Evolutionary conservation across 2,113 vertebrate species (phyloP).

Genomic region (Prionailurus bengalensis): DNA sequence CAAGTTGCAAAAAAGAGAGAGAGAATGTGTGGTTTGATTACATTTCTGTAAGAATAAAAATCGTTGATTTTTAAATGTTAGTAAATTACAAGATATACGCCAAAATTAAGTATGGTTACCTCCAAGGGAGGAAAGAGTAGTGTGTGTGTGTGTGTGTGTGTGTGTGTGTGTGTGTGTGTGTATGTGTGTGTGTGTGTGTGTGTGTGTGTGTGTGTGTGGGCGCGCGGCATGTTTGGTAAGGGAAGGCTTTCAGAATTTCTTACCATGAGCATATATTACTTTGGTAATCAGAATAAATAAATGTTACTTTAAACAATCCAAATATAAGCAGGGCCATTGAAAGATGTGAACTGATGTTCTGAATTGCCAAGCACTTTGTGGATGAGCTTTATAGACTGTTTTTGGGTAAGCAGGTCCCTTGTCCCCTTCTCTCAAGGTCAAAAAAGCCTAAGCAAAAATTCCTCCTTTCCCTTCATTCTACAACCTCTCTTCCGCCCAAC

Average conservation of each 20-base stretch:
- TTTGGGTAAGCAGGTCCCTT: neutral
- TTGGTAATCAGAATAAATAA: neutral
- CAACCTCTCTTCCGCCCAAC: neutral
- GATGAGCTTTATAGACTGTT: neutral
- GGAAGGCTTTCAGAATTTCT: neutral
- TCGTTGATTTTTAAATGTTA: neutral
- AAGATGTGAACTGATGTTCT: neutral
- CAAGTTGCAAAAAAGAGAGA: neutral
- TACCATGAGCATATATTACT: neutral
- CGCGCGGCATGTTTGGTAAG: no score
- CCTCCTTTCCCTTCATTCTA: neutral
- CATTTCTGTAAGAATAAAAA: slow-evolving; percentile 35
- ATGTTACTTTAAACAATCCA: neutral
- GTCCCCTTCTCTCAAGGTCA: neutral
- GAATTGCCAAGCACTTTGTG: neutral
- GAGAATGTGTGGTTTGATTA: neutral
- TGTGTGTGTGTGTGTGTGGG: neutral
- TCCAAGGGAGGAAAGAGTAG: neutral
- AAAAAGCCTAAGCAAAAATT: neutral
- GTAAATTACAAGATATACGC: neutral
- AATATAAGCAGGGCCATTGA: neutral
- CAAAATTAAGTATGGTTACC: neutral
- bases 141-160: neutral
- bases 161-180: neutral
- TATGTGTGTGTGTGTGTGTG: neutral